Conservation (phyloP, 1,140 invertebrate genomes). For the Hylaeus anthracinus region DNA sequence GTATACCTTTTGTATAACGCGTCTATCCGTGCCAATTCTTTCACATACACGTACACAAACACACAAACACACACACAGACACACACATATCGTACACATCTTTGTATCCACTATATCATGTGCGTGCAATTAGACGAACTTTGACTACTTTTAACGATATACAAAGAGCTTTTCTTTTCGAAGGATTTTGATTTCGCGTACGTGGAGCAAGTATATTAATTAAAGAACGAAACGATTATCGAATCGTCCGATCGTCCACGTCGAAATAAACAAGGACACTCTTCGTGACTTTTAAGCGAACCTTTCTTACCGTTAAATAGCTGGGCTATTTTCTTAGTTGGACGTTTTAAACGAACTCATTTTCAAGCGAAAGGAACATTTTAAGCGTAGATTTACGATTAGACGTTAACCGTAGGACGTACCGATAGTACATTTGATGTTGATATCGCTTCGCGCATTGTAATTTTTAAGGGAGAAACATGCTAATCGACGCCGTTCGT, state of each 20-base stretch:
- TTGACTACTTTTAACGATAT: not conserved
- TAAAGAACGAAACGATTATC: not conserved
- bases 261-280: not conserved
- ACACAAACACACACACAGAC: too few relatives aligned
- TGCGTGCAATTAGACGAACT: not conserved
- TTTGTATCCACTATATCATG: not conserved
- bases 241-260: not conserved
- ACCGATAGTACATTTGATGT: not conserved
- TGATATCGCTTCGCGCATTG: not conserved
- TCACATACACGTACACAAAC: not conserved
- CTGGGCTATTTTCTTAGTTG: slow-evolving; percentile 55
- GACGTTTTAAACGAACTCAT: not conserved
- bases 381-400: not conserved
- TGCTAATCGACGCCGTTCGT: not conserved
- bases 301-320: slow-evolving; percentile 39
- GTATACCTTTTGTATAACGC: slow-evolving; percentile 27
- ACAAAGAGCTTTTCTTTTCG: not conserved
- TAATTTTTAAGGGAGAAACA: not conserved
- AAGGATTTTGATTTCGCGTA: not conserved
- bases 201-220: not conserved
- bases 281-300: not conserved
- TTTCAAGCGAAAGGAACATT: not conserved
- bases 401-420: slow-evolving; percentile 1
- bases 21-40: slow-evolving; percentile 42
- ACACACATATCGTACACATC: slow-evolving; percentile 35